A percentile compares a stretch with the other conserved stretches of the same genome.
Evolutionary conservation across 2,113 vertebrate species (phyloP).

Genomic region (Psilopogon haemacephalus): DNA sequence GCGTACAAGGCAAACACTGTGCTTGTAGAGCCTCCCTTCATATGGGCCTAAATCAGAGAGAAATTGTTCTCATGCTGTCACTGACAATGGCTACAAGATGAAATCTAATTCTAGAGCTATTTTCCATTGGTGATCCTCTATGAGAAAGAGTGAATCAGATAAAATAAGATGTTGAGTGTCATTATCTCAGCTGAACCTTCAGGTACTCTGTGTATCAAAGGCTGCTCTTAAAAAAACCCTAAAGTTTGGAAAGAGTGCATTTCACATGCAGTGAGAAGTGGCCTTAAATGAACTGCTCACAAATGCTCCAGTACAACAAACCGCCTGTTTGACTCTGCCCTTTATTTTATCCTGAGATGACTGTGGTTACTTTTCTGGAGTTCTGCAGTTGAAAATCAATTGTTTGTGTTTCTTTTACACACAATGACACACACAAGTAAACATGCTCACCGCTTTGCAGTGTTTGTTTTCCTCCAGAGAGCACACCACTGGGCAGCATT

Average conservation of each 20-base stretch:
- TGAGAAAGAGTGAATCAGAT: not conserved
- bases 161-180: not conserved
- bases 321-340: not conserved
- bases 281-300: not conserved
- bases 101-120: conserved; percentile 44
- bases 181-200: not conserved
- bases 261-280: not conserved
- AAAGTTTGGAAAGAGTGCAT: not conserved
- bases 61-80: conserved; percentile 18
- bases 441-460: conserved; percentile 93
- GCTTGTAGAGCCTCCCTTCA: not conserved
- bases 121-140: not conserved
- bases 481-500: conserved; percentile 96
- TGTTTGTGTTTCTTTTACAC: not conserved
- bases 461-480: conserved; percentile 96
- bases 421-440: not conserved
- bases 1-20: not conserved
- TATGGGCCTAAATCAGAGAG: conserved; percentile 17
- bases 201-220: not conserved
- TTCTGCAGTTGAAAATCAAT: not conserved
- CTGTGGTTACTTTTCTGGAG: not conserved
- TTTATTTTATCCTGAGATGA: not conserved
- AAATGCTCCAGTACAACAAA: not conserved
- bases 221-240: not conserved
- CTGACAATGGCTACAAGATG: not conserved